These are phyloP conservation scores for Folsomia candida DNA, from an alignment of 2,888 invertebrate species.

Conservation along the genomic window DNA sequence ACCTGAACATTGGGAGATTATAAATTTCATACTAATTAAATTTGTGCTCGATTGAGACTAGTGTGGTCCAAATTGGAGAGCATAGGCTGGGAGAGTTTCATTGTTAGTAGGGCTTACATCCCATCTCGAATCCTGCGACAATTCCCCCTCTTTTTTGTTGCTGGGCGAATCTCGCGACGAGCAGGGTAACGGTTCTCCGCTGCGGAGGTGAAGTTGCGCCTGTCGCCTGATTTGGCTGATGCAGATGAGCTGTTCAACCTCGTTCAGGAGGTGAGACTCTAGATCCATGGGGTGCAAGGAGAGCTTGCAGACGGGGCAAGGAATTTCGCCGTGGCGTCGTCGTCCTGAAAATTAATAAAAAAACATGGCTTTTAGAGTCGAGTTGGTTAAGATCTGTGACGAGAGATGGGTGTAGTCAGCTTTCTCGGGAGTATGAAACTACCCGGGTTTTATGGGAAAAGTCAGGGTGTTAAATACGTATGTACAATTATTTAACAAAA, in stretches of 20 bases:
- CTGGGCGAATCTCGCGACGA: conserved; percentile 41
- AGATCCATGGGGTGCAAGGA: conserved; percentile 78
- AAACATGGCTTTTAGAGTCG: too few relatives aligned
- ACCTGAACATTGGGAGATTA: too few relatives aligned
- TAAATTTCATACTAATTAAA: too few relatives aligned
- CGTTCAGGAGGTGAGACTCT: conserved; percentile 76
- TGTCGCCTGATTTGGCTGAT: conserved; percentile 47
- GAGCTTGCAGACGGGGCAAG: conserved; percentile 85
- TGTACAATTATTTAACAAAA: too few relatives aligned
- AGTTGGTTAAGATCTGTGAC: too few relatives aligned
- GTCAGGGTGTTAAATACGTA: too few relatives aligned
- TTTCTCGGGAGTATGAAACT: too few relatives aligned
- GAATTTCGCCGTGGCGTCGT: conserved; percentile 53
- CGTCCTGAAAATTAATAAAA: conserved; percentile 35
- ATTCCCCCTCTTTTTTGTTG: conserved; percentile 51
- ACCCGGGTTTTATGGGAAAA: too few relatives aligned
- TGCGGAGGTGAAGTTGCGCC: conserved; percentile 35
- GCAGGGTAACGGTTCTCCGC: conserved; percentile 44
- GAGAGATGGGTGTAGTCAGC: too few relatives aligned
- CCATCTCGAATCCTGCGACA: conserved; percentile 65
- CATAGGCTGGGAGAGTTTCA: too few relatives aligned
- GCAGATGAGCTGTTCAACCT: conserved; percentile 67
- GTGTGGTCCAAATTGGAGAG: too few relatives aligned
- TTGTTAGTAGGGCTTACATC: conserved; percentile 58
- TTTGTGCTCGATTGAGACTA: too few relatives aligned